Conservation (phyloP, 2,888 invertebrate genomes). For the Scrobipalpa atriplicella region DNA sequence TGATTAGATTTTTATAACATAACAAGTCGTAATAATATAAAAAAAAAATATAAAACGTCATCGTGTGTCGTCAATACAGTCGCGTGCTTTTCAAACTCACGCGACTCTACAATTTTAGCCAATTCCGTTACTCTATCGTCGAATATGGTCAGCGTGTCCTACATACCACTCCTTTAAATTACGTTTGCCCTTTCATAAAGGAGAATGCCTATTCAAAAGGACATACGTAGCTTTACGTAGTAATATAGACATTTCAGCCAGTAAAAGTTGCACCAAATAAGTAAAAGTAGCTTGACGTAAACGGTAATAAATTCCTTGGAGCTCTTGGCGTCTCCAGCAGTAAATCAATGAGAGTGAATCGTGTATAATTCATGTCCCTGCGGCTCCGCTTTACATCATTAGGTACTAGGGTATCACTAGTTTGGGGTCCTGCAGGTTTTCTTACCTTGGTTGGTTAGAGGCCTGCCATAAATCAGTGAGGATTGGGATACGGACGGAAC, state of each 20-base stretch:
- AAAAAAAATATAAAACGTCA: no score
- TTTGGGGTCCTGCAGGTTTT: background rate
- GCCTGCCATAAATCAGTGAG: constrained; percentile 22
- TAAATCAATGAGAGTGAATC: background rate
- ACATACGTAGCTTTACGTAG: background rate
- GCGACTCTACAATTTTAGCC: background rate
- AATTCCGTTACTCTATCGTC: constrained; percentile 1
- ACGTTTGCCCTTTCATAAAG: background rate
- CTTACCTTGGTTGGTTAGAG: background rate
- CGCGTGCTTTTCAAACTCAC: background rate
- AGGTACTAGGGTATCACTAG: background rate
- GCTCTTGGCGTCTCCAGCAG: background rate
- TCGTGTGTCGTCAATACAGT: background rate
- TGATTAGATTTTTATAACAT: no score
- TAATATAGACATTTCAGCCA: no score
- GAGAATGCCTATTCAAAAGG: background rate
- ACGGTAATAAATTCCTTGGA: background rate
- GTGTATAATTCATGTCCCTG: constrained; percentile 12
- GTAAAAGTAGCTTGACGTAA: background rate
- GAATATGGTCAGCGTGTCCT: constrained; percentile 9
- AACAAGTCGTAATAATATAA: no score
- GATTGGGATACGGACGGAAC: background rate
- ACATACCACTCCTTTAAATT: constrained; percentile 6
- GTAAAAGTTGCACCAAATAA: no score
- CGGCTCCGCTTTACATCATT: background rate